phyloP scores from a whole-genome alignment of 1,140 invertebrate species.

The Metaphire vulgaris region DNA sequence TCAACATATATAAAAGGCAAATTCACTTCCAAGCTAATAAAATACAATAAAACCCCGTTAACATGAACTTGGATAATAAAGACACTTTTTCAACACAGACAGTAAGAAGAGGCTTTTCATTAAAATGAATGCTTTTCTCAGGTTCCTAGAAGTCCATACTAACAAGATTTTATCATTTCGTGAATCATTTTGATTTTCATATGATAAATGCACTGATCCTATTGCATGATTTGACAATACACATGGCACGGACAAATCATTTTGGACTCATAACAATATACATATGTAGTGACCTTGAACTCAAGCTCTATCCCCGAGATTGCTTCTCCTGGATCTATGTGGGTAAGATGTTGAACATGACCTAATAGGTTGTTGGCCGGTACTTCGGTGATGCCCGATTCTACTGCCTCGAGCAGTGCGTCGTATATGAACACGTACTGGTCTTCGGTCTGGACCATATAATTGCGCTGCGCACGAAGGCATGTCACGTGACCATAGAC shows the following conservation, averaged over 20 bases:
- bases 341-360: constrained; percentile 78
- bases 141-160: too few relatives aligned
- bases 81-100: too few relatives aligned
- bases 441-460: constrained; percentile 82
- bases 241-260: neutral
- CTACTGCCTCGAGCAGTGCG: constrained; percentile 78
- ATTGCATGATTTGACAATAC: neutral
- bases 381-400: constrained; percentile 89
- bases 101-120: too few relatives aligned
- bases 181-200: neutral
- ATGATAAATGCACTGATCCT: neutral
- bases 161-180: neutral
- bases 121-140: too few relatives aligned
- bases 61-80: too few relatives aligned
- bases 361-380: constrained; percentile 82
- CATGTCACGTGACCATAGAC: constrained; percentile 99
- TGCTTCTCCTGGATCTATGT: constrained; percentile 41
- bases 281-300: constrained; percentile 66
- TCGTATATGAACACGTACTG: constrained; percentile 99
- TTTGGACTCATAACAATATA: neutral
- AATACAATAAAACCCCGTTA: too few relatives aligned
- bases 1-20: neutral
- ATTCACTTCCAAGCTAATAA: neutral
- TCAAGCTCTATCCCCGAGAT: constrained; percentile 89
- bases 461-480: constrained; percentile 78